Percentiles rank a stretch among this genome's conserved stretches.
phyloP scores from a whole-genome alignment of 2,113 vertebrate species.

The Lampris incognitus region DNA sequence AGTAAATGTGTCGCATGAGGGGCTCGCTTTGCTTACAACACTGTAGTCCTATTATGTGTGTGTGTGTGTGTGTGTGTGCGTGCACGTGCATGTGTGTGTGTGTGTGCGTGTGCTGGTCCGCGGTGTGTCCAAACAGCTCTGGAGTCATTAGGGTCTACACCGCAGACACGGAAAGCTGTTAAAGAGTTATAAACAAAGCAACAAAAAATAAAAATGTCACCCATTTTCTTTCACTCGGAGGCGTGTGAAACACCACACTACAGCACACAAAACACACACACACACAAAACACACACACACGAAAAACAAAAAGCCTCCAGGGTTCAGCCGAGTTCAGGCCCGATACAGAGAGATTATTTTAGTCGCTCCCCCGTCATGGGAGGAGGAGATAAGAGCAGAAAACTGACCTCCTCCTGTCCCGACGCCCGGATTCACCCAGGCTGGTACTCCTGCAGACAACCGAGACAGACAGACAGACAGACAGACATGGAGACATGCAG shows the following conservation, averaged over 20 bases:
- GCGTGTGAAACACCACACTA: constrained; percentile 20
- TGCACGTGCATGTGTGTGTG: constrained; percentile 11
- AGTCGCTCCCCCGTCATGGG: background rate
- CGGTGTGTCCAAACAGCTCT: constrained; percentile 56
- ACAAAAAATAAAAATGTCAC: constrained; percentile 15
- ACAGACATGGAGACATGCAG: constrained; percentile 1
- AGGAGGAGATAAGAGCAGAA: constrained; percentile 18
- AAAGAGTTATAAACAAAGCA: constrained; percentile 52
- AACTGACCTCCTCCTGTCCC: constrained; percentile 30
- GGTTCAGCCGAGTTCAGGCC: constrained; percentile 2
- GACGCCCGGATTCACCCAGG: constrained; percentile 16
- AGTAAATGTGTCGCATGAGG: constrained; percentile 25
- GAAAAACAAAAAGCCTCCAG: constrained; percentile 1
- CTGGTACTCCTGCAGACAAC: constrained; percentile 9
- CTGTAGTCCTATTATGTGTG: constrained; percentile 10
- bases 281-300: background rate
- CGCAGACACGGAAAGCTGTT: constrained; percentile 63
- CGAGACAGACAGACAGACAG: constrained; percentile 2
- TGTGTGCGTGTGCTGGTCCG: constrained; percentile 34
- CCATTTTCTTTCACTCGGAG: constrained; percentile 1
- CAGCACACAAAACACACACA: constrained; percentile 43
- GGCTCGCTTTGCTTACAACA: background rate
- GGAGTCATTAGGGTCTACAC: constrained; percentile 61
- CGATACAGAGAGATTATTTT: background rate
- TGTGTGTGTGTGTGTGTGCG: background rate